phyloP scores from a whole-genome alignment of 1,140 invertebrate species.

The Adoxophyes honmai region DNA sequence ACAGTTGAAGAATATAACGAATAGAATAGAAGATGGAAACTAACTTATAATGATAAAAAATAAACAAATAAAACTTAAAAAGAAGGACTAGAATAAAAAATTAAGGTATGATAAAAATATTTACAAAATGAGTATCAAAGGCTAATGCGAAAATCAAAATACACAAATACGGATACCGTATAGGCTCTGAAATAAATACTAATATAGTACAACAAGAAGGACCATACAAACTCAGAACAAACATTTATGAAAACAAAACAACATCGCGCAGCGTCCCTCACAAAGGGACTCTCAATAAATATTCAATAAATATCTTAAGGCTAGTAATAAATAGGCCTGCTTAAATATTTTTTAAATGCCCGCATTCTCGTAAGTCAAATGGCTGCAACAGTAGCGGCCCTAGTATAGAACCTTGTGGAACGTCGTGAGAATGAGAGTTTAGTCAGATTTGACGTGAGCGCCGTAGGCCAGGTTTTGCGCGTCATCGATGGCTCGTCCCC shows the following conservation, averaged over 20 bases:
- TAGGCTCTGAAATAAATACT: slow-evolving; percentile 63
- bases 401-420: slow-evolving; percentile 36
- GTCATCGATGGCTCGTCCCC: slow-evolving; percentile 78
- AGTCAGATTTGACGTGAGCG: slow-evolving; percentile 74
- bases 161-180: slow-evolving; percentile 75
- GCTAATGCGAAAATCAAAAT: slow-evolving; percentile 48
- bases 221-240: slow-evolving; percentile 69
- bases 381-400: slow-evolving; percentile 26
- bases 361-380: slow-evolving; percentile 1
- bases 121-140: slow-evolving; percentile 24
- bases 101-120: slow-evolving; percentile 30
- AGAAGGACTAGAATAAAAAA: slow-evolving; percentile 17
- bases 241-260: slow-evolving; percentile 51
- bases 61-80: slow-evolving; percentile 18
- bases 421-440: slow-evolving; percentile 22
- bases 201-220: slow-evolving; percentile 62
- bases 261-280: slow-evolving; percentile 40
- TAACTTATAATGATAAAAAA: slow-evolving; percentile 20
- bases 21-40: background rate
- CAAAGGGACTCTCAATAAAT: slow-evolving; percentile 58
- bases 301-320: slow-evolving; percentile 58
- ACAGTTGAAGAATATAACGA: slow-evolving; percentile 4
- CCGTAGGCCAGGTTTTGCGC: slow-evolving; percentile 82
- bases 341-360: slow-evolving; percentile 16
- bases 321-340: slow-evolving; percentile 61